phyloP scores from a whole-genome alignment of 2,797 vertebrate genomes.

The Heliangelus exortis region DNA sequence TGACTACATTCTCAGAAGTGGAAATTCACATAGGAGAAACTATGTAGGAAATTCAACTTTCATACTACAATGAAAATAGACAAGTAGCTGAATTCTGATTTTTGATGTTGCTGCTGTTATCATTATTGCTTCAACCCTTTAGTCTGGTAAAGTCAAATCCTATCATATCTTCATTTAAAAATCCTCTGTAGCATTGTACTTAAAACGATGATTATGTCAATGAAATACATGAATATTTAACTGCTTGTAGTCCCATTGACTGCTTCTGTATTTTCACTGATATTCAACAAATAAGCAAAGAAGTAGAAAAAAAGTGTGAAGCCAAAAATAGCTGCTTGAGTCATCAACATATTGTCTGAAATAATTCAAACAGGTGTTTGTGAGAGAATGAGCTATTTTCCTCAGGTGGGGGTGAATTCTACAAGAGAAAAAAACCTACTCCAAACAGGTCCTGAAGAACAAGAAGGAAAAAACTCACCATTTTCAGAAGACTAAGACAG shows the following conservation, averaged over 20 bases:
- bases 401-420: not conserved
- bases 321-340: slow-evolving; percentile 48
- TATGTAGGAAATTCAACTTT: not conserved
- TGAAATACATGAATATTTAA: not conserved
- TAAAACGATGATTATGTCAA: not conserved
- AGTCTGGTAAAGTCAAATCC: not conserved
- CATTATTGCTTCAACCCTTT: not conserved
- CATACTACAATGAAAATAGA: not conserved
- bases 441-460: not conserved
- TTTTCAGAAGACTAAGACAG: not conserved
- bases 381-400: slow-evolving; percentile 17
- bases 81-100: not conserved
- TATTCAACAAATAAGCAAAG: slow-evolving; percentile 29
- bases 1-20: not conserved
- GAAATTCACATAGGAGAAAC: not conserved
- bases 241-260: not conserved
- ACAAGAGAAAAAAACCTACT: not conserved
- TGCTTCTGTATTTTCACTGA: slow-evolving; percentile 6
- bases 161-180: not conserved
- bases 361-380: slow-evolving; percentile 46
- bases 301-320: slow-evolving; percentile 8
- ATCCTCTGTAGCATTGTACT: not conserved
- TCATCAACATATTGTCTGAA: slow-evolving; percentile 66
- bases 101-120: not conserved
- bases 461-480: not conserved